Base-by-base conservation (phyloP, 2,113 vertebrate species). In the Dasypus novemcinctus region DNA sequence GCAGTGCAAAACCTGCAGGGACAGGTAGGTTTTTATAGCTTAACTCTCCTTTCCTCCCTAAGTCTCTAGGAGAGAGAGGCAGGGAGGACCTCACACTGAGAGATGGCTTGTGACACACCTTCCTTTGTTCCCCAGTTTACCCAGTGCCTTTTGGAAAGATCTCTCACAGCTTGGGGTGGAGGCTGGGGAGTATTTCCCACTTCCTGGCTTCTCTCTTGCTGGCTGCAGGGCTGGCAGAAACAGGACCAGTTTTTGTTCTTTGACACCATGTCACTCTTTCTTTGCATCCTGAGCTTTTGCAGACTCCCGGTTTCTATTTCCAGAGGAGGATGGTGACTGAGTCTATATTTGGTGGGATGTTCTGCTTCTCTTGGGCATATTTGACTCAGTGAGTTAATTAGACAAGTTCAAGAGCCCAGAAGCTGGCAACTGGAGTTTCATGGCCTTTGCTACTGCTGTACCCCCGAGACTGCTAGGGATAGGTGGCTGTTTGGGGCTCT, bases 271-370 rank as follows among this genome's bases (percentile, higher is more conserved):
- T 93, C 90, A 90, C 38, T 97, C 94, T 96, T 76, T 52, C 68
- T 87, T 71, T 57, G 59, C 2, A 2, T 91, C 76, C 78, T 29
- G 38, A 95, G 72, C 33, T 20, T 38, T 52, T 90, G 66, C 87
- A 95, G 81, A 87, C 76, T 95, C 68, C 90, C 33, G 41, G 75
- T 78, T 96, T 97, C 95, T 96, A 93, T 97, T 96, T 97, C 71
- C 84, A 93, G 95, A 79, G 91, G 64, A 94, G 80, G 61, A 75
- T 95, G 92, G 95, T 5, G 14, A 68, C 92, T 49, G 87, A 52
- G 43, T 94, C 95, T 97, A 91, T 95, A 95, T 97, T 96, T 95
- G 97, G 96, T 92, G 76, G 88, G 57, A 49, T 95, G 92, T 96
- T 96, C 94, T 81, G 66, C 79, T 96, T 96, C 57, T 94, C 80